Percentiles rank a stretch among this genome's conserved stretches.
Conservation (phyloP, 2,888 invertebrate species). For the Lottia gigantea region DNA sequence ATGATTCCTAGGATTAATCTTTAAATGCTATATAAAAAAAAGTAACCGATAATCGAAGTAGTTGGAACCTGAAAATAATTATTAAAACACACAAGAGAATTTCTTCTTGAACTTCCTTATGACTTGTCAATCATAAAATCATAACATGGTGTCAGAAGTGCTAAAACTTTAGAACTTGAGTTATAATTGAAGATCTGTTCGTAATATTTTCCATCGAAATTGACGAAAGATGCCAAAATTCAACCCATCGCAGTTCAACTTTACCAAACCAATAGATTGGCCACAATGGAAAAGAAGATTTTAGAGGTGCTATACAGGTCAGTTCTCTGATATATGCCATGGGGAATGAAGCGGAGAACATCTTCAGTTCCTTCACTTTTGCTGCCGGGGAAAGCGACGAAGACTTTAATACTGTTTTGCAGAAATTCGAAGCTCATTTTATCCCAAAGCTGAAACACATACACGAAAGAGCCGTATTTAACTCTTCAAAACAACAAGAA, state of each 20-base stretch:
- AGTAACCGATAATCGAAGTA: too few relatives aligned
- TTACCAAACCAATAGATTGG: slow-evolving; percentile 25
- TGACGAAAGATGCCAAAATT: too few relatives aligned
- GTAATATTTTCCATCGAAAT: too few relatives aligned
- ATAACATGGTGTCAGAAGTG: too few relatives aligned
- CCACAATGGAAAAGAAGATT: slow-evolving; percentile 26
- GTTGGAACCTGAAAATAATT: too few relatives aligned
- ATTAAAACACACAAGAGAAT: too few relatives aligned
- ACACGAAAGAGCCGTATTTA: slow-evolving; percentile 25
- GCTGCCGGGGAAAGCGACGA: slow-evolving; percentile 14
- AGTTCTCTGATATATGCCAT: slow-evolving; percentile 25
- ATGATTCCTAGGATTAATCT: too few relatives aligned
- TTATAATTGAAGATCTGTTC: too few relatives aligned
- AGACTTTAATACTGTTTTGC: slow-evolving; percentile 20
- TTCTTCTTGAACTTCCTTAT: too few relatives aligned
- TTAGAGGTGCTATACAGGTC: slow-evolving; percentile 16
- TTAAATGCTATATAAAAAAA: too few relatives aligned
- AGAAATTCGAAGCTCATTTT: slow-evolving; percentile 28
- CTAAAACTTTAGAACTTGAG: too few relatives aligned
- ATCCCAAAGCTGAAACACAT: slow-evolving; percentile 24
- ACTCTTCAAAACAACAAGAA: slow-evolving; percentile 17
- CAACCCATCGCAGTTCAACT: slow-evolving; percentile 22
- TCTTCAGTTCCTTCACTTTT: slow-evolving; percentile 25
- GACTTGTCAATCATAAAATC: background rate
- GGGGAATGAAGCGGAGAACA: slow-evolving; percentile 23